phyloP scores from a whole-genome alignment of 2,113 vertebrate species.

The Etheostoma cragini region DNA sequence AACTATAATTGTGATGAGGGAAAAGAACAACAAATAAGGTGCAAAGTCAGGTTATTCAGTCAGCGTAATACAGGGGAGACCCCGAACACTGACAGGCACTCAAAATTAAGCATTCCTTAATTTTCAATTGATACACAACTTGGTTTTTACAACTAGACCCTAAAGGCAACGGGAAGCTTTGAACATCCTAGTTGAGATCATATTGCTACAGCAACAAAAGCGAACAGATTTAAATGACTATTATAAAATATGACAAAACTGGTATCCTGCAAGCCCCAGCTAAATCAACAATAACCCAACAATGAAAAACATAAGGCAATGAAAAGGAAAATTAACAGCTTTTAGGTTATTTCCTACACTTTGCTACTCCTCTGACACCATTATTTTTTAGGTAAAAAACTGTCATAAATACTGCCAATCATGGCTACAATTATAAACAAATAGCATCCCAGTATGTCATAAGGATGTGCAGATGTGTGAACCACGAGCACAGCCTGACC shows the following conservation, averaged over 20 bases:
- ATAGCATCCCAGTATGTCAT: neutral
- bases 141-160: neutral
- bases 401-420: neutral
- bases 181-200: neutral
- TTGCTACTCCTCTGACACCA: neutral
- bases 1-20: constrained; percentile 2
- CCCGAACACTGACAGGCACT: neutral
- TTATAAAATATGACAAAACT: neutral
- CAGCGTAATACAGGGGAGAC: constrained; percentile 13
- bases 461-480: neutral
- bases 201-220: neutral
- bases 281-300: neutral
- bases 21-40: constrained; percentile 7
- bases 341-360: neutral
- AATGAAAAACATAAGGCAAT: neutral
- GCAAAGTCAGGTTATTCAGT: neutral
- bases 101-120: neutral
- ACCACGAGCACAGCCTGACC: constrained; percentile 29
- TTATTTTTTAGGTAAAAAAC: neutral
- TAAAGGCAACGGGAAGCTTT: neutral
- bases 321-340: neutral
- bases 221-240: neutral
- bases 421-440: neutral
- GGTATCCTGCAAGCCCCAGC: neutral
- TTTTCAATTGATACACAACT: neutral